Evolutionary conservation across 2,113 vertebrate species (phyloP).

Genomic region (Cercopithecus mona): DNA sequence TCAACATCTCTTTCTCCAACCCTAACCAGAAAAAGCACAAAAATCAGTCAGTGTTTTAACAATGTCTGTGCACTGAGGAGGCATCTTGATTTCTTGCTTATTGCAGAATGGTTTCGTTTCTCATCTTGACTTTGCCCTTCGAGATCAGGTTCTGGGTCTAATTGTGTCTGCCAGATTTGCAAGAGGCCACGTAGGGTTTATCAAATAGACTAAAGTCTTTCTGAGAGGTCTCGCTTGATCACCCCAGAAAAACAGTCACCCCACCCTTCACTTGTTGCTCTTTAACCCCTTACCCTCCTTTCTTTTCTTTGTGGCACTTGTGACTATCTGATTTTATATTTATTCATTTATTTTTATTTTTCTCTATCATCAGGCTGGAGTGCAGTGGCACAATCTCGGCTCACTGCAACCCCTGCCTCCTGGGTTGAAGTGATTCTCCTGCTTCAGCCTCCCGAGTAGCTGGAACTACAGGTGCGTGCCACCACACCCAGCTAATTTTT

Average conservation of each 20-base stretch:
- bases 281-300: not conserved
- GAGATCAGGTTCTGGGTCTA: not conserved
- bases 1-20: not conserved
- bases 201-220: not conserved
- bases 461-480: too few species aligned
- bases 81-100: not conserved
- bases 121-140: not conserved
- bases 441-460: too few species aligned
- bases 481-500: too few species aligned
- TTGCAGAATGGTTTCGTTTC: not conserved
- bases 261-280: accelerated
- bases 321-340: not conserved
- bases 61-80: not conserved
- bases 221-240: not conserved
- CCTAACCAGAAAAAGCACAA: not conserved
- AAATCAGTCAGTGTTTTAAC: not conserved
- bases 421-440: too few species aligned
- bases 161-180: not conserved
- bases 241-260: not conserved
- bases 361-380: too few species aligned
- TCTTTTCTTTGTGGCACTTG: not conserved
- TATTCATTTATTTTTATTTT: not conserved
- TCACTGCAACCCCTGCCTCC: too few species aligned
- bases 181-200: not conserved
- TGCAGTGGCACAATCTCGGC: too few species aligned